phyloP scores from a whole-genome alignment of 2,113 vertebrate species.

The Penelope pileata region DNA sequence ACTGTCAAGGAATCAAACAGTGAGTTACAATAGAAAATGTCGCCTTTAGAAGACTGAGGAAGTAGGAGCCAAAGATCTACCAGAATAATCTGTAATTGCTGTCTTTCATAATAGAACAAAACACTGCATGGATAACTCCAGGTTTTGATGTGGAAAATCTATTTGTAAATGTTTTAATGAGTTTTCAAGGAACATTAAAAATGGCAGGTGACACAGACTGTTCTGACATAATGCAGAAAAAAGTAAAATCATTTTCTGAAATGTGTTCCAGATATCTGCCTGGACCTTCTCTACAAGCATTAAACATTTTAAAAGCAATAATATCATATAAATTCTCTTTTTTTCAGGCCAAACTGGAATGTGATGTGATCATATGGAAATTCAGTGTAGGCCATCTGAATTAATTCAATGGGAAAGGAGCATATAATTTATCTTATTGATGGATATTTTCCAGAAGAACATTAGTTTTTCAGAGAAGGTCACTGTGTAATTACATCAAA shows the following conservation, averaged over 20 bases:
- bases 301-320: slow-evolving; percentile 7
- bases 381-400: background rate
- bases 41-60: slow-evolving; percentile 31
- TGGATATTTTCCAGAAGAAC: slow-evolving; percentile 47
- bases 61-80: slow-evolving; percentile 3
- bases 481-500: background rate
- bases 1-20: slow-evolving; percentile 50
- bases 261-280: background rate
- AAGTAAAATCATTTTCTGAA: background rate
- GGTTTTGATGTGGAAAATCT: slow-evolving; percentile 19
- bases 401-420: background rate
- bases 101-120: slow-evolving; percentile 44
- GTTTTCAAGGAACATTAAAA: slow-evolving; percentile 9
- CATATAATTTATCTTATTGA: slow-evolving; percentile 2
- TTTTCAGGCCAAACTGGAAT: background rate
- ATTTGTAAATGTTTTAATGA: slow-evolving; percentile 43
- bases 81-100: slow-evolving; percentile 33
- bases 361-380: background rate
- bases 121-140: background rate
- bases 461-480: slow-evolving; percentile 26
- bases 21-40: slow-evolving; percentile 45
- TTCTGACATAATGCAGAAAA: slow-evolving; percentile 12
- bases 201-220: background rate
- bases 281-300: background rate
- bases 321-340: background rate